Base-by-base conservation (phyloP, 2,113 vertebrate species). In the Cyrtonyx montezumae region DNA sequence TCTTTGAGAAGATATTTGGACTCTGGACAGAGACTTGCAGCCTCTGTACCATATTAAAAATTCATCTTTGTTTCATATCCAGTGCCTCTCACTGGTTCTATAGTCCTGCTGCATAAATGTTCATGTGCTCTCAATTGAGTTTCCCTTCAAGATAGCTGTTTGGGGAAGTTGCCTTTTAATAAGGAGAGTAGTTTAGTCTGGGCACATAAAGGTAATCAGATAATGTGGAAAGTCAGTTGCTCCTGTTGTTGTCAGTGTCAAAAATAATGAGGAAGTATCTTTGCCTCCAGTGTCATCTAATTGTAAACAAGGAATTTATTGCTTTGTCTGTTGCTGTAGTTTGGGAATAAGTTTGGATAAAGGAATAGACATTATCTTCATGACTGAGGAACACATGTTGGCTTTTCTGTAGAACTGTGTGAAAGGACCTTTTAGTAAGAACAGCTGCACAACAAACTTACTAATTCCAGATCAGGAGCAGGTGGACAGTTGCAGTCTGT, bases 401-500 rank as follows among this genome's bases (percentile, higher is more conserved):
- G 71, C 65, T 94, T 92, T 92, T 48, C 55, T 92, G 65, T 70
- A 70, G 82, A 80, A 26, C 51, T 77, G 30, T 77, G 46, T 96
- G 85, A 96, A 94, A 91, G 84, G 46, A 90, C 75, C 87, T 94
- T 94, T 95, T 93, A 96, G 68, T 89, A 71, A 68, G 82, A 94
- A 96, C 95, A 96, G 91, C 95, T 95, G 94, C 84, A 75, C 10
- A 67, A 51, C 75, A 90, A 55, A 59, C 75, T 87, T 82, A 51
- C n/a, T 84, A 84, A 51, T 79, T 91, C 34, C 79, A 89, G 82
- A 87, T 92, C 46, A 19, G 49, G 81, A 96, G 71, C 94, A 94
- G 76, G 88, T 92, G 89, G 87, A 70, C 11, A 4, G 17, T 73
- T 91, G 74, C 17, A 11, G 37, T 53, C 74, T 3, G 19, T 71